A percentile compares a stretch with the other conserved stretches of the same genome.
Conservation (phyloP, 2,113 vertebrate genomes). For the Sinocyclocheilus anshuiensis region DNA sequence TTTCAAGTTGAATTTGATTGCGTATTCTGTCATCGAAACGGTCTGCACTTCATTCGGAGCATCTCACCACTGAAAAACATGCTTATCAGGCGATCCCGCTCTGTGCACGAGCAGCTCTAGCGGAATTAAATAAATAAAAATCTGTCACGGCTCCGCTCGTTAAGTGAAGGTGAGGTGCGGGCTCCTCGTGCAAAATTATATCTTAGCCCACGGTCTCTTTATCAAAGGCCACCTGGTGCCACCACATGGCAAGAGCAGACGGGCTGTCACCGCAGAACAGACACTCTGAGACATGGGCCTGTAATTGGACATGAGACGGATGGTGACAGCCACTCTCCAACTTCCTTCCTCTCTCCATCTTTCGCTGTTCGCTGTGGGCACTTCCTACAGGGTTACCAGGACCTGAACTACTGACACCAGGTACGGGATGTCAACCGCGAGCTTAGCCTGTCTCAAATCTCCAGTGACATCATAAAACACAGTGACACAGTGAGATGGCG, state of each 20-base stretch:
- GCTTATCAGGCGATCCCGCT: not conserved
- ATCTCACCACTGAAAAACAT: not conserved
- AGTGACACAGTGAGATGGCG: not conserved
- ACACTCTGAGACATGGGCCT: constrained; percentile 39
- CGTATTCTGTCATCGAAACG: not conserved
- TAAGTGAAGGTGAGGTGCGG: constrained; percentile 48
- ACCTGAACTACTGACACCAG: constrained; percentile 31
- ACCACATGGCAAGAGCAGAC: constrained; percentile 63
- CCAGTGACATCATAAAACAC: constrained; percentile 26
- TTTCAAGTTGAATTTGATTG: constrained; percentile 14
- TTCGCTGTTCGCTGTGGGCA: not conserved
- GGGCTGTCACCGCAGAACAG: constrained; percentile 60
- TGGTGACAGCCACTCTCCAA: constrained; percentile 63
- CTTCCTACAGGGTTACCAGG: constrained; percentile 11
- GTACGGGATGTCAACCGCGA: not conserved
- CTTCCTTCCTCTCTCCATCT: not conserved
- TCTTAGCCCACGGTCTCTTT: constrained; percentile 59
- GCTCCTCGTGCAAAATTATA: constrained; percentile 35
- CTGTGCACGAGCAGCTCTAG: not conserved
- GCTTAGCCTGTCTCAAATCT: constrained; percentile 10
- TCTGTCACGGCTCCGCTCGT: constrained; percentile 19
- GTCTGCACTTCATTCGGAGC: not conserved
- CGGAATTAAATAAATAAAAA: constrained; percentile 42
- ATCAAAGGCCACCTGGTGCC: constrained; percentile 67
- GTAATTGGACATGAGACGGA: constrained; percentile 67